Conservation (phyloP, 2,797 vertebrate genomes). For the Sternotherus odoratus region DNA sequence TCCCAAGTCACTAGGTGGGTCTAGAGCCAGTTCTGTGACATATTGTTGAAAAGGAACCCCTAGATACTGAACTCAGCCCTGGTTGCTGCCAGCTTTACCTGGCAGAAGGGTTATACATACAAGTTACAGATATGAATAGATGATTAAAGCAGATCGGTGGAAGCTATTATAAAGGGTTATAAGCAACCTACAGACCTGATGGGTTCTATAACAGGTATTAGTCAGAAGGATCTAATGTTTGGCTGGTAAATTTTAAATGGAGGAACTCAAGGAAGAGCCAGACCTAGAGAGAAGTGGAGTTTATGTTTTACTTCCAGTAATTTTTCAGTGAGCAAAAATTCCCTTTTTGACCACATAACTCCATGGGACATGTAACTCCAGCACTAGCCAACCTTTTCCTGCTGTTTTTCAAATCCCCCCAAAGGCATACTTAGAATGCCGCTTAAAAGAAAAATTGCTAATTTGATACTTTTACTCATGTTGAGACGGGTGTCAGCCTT, state of each 20-base stretch:
- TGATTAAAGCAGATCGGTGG: neutral
- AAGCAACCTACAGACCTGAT: neutral
- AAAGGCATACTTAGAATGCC: neutral
- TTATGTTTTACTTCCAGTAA: neutral
- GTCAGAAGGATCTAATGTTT: neutral
- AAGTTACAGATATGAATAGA: neutral
- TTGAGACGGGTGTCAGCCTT: neutral
- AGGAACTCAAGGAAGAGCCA: neutral
- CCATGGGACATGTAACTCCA: neutral
- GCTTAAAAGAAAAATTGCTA: neutral
- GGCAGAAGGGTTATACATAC: too few species aligned
- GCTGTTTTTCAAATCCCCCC: neutral
- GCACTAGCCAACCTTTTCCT: neutral
- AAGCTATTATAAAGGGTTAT: neutral
- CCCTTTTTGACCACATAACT: neutral
- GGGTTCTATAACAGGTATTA: neutral
- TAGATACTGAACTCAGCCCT: too few species aligned
- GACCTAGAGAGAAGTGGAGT: neutral
- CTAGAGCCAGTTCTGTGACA: too few species aligned
- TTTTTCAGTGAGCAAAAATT: neutral
- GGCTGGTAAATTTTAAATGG: neutral
- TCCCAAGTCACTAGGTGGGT: too few species aligned
- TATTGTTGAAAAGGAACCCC: too few species aligned
- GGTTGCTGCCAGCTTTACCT: too few species aligned
- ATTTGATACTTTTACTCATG: neutral